phyloP scores from a whole-genome alignment of 2,113 vertebrate genomes.

The Sphyrna mokarran region DNA sequence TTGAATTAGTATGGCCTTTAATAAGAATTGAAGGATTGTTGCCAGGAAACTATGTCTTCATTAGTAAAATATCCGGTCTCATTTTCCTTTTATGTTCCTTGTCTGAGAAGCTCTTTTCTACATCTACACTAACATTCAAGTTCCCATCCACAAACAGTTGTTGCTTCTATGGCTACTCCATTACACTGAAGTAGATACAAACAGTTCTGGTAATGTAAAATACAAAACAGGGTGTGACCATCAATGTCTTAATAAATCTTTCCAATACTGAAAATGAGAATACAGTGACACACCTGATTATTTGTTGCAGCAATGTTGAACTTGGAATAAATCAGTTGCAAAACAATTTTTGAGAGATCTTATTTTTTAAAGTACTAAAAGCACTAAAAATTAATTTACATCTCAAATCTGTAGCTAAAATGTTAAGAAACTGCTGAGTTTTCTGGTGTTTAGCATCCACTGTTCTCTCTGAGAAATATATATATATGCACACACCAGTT shows the following conservation, averaged over 20 bases:
- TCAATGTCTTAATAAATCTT: conserved; percentile 5
- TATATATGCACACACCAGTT: not conserved
- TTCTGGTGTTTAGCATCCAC: not conserved
- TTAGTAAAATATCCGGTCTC: not conserved
- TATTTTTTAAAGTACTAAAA: not conserved
- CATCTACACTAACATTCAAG: not conserved
- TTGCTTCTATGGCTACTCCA: conserved; percentile 30
- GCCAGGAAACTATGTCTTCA: not conserved
- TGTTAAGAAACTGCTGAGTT: not conserved
- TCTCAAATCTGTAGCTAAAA: not conserved
- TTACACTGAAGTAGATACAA: conserved; percentile 28
- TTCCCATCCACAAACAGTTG: conserved; percentile 4
- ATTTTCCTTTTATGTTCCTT: not conserved
- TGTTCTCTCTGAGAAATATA: not conserved
- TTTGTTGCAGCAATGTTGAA: not conserved
- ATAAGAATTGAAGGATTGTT: not conserved
- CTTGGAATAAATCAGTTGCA: not conserved
- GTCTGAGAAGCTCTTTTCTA: not conserved
- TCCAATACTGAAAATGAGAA: not conserved
- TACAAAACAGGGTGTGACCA: conserved; percentile 23
- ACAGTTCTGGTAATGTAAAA: conserved; percentile 25
- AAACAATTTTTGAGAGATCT: not conserved
- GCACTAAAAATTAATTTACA: not conserved
- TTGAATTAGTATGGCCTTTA: not conserved
- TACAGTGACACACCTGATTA: not conserved